Conservation (phyloP, 2,888 invertebrate genomes). For the Orthonychiurus folsomi region DNA sequence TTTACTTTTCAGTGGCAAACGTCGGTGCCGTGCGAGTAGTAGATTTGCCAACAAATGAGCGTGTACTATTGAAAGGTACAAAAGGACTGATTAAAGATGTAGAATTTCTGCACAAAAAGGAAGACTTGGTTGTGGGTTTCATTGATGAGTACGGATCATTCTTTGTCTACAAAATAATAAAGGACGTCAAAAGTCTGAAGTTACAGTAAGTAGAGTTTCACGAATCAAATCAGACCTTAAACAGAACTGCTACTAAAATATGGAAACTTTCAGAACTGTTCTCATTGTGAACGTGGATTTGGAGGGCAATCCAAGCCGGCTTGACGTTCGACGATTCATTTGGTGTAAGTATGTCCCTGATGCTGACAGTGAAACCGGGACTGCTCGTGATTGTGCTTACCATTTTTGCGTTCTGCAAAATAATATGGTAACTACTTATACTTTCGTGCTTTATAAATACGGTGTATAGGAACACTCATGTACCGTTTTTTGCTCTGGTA, state of each 20-base stretch:
- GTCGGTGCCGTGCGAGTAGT: conserved; percentile 68
- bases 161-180: conserved; percentile 63
- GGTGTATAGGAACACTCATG: no score
- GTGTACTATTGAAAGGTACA: conserved; percentile 77
- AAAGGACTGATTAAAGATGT: conserved; percentile 81
- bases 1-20: neutral
- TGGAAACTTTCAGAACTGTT: conserved; percentile 47
- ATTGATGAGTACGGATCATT: conserved; percentile 79
- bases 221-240: conserved; percentile 7
- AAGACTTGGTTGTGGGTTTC: conserved; percentile 70
- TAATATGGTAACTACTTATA: conserved; percentile 53
- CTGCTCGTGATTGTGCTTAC: conserved; percentile 59
- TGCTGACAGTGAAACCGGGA: conserved; percentile 44
- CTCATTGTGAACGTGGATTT: conserved; percentile 55
- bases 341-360: conserved; percentile 89
- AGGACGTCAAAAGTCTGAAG: conserved; percentile 28
- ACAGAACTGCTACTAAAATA: neutral
- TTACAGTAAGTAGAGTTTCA: conserved; percentile 29
- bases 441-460: no score
- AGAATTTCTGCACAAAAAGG: conserved; percentile 74
- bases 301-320: conserved; percentile 39
- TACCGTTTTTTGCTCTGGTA: no score
- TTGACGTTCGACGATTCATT: conserved; percentile 58
- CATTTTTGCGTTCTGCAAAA: conserved; percentile 72
- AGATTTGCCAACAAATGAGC: conserved; percentile 62